Base-by-base conservation (phyloP, 2,888 invertebrate genomes). In the Andrena minutula region DNA sequence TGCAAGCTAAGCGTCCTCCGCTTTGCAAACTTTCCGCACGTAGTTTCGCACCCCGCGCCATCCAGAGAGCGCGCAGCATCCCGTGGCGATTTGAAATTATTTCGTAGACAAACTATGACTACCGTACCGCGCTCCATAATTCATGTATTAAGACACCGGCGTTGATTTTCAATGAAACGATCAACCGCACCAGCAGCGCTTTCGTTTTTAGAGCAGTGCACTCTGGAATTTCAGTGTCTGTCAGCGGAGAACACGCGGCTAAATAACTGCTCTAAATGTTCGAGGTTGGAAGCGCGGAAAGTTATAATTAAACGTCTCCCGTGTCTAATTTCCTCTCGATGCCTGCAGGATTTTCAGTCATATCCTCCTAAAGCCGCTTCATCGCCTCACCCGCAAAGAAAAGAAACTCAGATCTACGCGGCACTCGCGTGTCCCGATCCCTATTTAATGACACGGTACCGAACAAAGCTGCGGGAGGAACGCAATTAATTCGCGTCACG, bases 1-100 rank as follows among this genome's bases (percentile, higher is more conserved):
- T 75, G 75, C 74, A 72, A 77, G 58, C 73, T 70, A 79, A 72
- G 72, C 82, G 68, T 85, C 86, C 83, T 81, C 80, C 66, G 72
- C 72, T 70, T 69, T 76, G 64, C 79, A 73, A 82, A 82, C 78
- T 82, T 75, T 63, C 78, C 47, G 72, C 66, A 72, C 63, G 80
- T 53, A 35, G 26, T 66, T 61, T 60, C 60, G 64, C 68, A 71
- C 74, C 32, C 30, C 5, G 28, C 28, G 63, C 58, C 5, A 60
- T 49, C 53, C 5, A 20, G 10, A 32, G 74, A 28, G 61, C 53
- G 69, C 73, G 71, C 51, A 28, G 23, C 47, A 6, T 69, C 41
- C n/a, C 64, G 20, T 16, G 12, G 58, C 41, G 26, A 60, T 72
- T 66, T 20, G 5, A 56, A 63, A 80, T 72, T 79, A 72, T 61